Base-by-base conservation (phyloP, 2,797 vertebrate species). In the Anisognathus igniventris region DNA sequence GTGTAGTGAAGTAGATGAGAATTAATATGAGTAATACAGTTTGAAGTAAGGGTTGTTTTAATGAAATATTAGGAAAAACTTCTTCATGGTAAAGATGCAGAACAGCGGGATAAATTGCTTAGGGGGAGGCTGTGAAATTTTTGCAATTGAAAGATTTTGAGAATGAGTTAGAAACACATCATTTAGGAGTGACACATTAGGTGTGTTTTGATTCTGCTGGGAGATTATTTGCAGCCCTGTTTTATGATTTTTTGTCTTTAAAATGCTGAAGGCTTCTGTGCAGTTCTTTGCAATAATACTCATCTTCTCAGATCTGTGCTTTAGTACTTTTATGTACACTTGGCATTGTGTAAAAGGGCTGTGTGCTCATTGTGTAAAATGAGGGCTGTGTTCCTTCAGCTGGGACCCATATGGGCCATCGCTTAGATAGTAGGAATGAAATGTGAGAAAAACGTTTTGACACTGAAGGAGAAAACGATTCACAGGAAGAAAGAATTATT, bases 31-130 rank as follows among this genome's bases (percentile, higher is more conserved):
- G 10, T 39, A 33, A 76, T 92, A 17, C 15, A 20, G n/a, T 40
- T 90, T 78, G 33, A 45, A 82, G 40, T 67, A 64, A 68, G 48
- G 45, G 23, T 56, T 89, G 39, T 85, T 95, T 73, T 37, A 73
- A 44, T 76, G 19, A 40, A 37, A 33, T 76, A 56, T 33, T 51
- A 45, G 18, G 33, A 57, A 60, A 92, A 79, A 4, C 53, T 74
- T 83, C 18, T 40, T 78, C 14, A 65, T n/a, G 42, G 14, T 77
- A 33, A 92, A 37, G 37, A 15, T 81, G 35, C 39, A 68, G 62
- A 84, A 58, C 28, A 15, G 17, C 42, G 65, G 27, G 61, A 48
- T 83, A 67, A 77, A 67, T 86, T 72, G 24, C 33, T 73, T 18
- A 35, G 28, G 17, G 50, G 71, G 47, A 57, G 20, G 21, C 42